These are phyloP conservation scores for Ernsta delagoae DNA, from an alignment of 2,888 invertebrate species.

Conservation along the genomic window DNA sequence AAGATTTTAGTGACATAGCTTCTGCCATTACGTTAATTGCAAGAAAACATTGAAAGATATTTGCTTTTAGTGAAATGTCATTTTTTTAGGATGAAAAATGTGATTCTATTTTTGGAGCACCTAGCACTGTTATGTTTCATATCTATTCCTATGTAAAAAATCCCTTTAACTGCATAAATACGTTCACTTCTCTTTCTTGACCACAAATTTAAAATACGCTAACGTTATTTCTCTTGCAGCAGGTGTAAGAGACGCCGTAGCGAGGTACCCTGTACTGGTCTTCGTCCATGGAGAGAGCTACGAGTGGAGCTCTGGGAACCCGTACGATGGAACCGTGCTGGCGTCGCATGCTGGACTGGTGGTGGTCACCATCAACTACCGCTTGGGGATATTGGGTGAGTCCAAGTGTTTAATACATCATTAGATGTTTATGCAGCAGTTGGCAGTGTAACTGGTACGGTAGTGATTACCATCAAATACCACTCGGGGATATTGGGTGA, in stretches of 20 bases:
- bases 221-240: no score
- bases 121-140: not conserved
- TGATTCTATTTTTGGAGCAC: not conserved
- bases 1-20: conserved; percentile 17
- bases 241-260: conserved; percentile 85
- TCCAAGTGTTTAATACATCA: conserved; percentile 40
- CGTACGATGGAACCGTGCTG: conserved; percentile 98
- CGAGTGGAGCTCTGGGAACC: conserved; percentile 99
- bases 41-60: not conserved
- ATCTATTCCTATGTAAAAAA: no score
- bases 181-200: no score
- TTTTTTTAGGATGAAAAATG: not conserved
- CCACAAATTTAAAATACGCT: no score
- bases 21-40: conserved; percentile 19
- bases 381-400: conserved; percentile 92
- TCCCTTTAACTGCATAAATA: no score
- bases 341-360: conserved; percentile 96
- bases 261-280: conserved; percentile 94
- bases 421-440: no score
- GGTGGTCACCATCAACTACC: conserved; percentile 95
- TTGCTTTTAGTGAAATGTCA: not conserved
- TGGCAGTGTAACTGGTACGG: conserved; percentile 85
- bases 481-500: conserved; percentile 92
- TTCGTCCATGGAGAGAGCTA: conserved; percentile 98
- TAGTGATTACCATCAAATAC: conserved; percentile 95